Conservation (phyloP, 2,113 vertebrate species). For the Acanthochromis polyacanthus region DNA sequence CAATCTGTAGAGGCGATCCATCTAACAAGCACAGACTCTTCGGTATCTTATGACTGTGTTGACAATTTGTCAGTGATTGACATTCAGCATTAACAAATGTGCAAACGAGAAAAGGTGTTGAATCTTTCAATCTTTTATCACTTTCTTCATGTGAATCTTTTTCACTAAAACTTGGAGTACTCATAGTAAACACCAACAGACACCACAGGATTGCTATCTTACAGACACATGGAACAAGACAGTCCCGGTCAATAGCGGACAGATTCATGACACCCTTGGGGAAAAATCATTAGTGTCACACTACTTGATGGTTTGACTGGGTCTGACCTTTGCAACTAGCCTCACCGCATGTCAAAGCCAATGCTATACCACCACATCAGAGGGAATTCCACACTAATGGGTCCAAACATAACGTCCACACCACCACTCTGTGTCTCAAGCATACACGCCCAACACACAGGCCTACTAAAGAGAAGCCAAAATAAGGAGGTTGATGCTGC, state of each 20-base stretch:
- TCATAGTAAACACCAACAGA: constrained; percentile 33
- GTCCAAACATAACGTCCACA: constrained; percentile 45
- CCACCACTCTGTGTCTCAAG: constrained; percentile 20
- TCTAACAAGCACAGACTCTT: constrained; percentile 25
- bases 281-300: constrained; percentile 62
- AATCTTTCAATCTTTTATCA: neutral
- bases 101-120: constrained; percentile 17
- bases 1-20: constrained; percentile 19
- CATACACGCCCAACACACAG: constrained; percentile 21
- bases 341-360: constrained; percentile 65
- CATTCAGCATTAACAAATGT: neutral
- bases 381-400: constrained; percentile 74
- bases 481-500: neutral
- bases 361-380: constrained; percentile 58
- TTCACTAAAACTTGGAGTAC: neutral
- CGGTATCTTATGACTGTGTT: neutral
- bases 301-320: constrained; percentile 59
- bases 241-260: constrained; percentile 32
- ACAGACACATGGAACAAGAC: constrained; percentile 41
- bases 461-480: constrained; percentile 26
- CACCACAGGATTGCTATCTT: constrained; percentile 17
- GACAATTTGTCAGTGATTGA: constrained; percentile 19
- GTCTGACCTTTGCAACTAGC: constrained; percentile 68
- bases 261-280: constrained; percentile 66
- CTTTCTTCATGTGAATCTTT: neutral